These are phyloP conservation scores for Caenorhabditis drosophilae DNA, from an alignment of 2,888 invertebrate genomes.

Conservation along the genomic window DNA sequence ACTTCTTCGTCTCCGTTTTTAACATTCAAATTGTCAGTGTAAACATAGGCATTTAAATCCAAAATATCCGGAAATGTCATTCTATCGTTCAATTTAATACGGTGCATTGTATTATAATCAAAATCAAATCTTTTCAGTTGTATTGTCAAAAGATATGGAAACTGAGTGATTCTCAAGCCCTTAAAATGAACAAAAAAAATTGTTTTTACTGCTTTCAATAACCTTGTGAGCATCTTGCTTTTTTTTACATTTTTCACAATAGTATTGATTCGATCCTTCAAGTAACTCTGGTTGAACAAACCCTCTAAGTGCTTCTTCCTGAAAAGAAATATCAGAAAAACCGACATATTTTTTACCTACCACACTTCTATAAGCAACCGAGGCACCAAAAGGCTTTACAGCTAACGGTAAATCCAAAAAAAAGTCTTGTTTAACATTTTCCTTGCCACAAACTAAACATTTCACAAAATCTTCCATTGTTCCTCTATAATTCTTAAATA, in stretches of 20 bases:
- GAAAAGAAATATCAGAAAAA: conserved; percentile 43
- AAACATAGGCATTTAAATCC: conserved; percentile 80
- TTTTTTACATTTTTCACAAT: conserved; percentile 84
- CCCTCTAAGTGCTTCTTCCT: conserved; percentile 83
- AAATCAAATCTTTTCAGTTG: conserved; percentile 89
- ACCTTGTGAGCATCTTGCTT: conserved; percentile 86
- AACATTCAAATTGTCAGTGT: too few species aligned
- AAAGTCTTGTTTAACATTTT: conserved; percentile 82
- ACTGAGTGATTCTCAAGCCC: conserved; percentile 83
- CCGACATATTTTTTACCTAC: conserved; percentile 70
- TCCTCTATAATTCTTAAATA: conserved; percentile 66
- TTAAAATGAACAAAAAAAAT: conserved; percentile 44
- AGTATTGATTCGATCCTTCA: conserved; percentile 84
- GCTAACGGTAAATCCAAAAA: conserved; percentile 86
- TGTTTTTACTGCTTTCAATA: not conserved
- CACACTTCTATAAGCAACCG: conserved; percentile 80
- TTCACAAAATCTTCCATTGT: conserved; percentile 88
- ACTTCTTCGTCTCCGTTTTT: not conserved
- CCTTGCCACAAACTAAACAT: conserved; percentile 81
- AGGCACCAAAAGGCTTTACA: conserved; percentile 82
- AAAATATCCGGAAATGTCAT: conserved; percentile 82
- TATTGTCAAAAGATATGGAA: conserved; percentile 84
- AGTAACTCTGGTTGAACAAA: conserved; percentile 85
- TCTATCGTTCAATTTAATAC: conserved; percentile 86
- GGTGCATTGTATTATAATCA: conserved; percentile 82